Percentiles rank a stretch among this genome's conserved stretches.
Evolutionary conservation across 2,113 vertebrate genomes (phyloP).

Genomic region (Casuarius casuarius): DNA sequence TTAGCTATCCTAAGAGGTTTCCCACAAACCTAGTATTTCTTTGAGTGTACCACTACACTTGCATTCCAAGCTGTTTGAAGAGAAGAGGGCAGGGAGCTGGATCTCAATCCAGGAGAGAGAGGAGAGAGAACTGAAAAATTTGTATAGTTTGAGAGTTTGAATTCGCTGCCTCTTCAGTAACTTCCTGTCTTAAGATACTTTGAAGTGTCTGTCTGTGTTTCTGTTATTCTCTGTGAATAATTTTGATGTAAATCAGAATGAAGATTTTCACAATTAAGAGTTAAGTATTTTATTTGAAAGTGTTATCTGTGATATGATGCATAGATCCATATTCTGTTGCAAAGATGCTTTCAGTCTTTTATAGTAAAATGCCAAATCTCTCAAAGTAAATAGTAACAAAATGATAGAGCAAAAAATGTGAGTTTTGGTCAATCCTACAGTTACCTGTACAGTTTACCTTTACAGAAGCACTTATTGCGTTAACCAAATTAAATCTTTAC

Average conservation of each 20-base stretch:
- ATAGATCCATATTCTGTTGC: background rate
- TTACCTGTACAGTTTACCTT: background rate
- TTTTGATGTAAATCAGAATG: background rate
- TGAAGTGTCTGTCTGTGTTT: background rate
- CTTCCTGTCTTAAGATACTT: background rate
- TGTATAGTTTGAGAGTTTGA: background rate
- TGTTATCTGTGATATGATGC: background rate
- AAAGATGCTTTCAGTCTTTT: background rate
- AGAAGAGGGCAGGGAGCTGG: rapidly evolving
- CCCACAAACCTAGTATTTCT: background rate
- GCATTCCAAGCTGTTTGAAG: background rate
- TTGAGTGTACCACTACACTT: background rate
- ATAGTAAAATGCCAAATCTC: background rate
- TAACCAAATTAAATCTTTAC: background rate
- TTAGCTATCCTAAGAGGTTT: background rate
- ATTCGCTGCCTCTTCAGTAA: background rate
- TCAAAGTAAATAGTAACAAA: background rate
- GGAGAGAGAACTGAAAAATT: background rate
- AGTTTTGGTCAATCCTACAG: background rate
- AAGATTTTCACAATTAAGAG: background rate
- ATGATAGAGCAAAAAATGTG: background rate
- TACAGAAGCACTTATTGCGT: background rate
- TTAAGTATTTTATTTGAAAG: background rate
- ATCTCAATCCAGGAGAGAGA: background rate
- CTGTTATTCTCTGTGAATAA: background rate